Evolutionary conservation across 1,140 invertebrate species (phyloP), one percentile per base, ranked within the genome.

Genomic region (Aphaenogaster ashmeadi): DNA sequence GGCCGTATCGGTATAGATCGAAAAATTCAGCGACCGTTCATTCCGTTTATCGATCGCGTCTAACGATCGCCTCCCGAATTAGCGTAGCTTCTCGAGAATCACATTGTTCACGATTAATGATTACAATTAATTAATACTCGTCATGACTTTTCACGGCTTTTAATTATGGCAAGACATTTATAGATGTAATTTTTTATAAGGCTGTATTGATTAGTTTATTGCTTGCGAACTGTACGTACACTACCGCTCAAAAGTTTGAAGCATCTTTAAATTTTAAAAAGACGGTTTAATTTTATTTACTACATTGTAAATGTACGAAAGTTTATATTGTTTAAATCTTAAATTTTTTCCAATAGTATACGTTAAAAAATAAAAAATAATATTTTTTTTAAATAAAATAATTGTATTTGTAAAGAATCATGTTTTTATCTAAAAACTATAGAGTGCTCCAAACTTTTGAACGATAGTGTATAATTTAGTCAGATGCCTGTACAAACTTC

Each of bases 1-100:
- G 21, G 38, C 6, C 27, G 47, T 78, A 78, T 66, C 74, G 47
- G 13, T 79, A 47, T 66, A 47, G 47, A 44, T 38, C 15, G 38
- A 64, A 62, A 47, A 75, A 60, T 33, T 47, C 74, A 64, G 41
- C 27, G 41, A 60, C 27, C n/a, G 50, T 21, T 33, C 11, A 21
- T 47, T 60, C 36, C 13, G 21, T 60, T 74, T 47, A 74, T 62
- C 54, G 27, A 72, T 69, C 27, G 11, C 21, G 2, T 13, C 8
- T 36, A 36, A 58, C 11, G 33, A 75, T 75, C 13, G 47, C 47
- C 44, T 18, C 4, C 5, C 69, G 18, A 75, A 84, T 58, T 52
- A 38, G 18, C 5, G 5, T 71, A 41, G 13, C 50, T 41, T 44
- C 18, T 54, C 9, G 15, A 44, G 15, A 3, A 60, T 47, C 18